Evolutionary conservation across 2,888 invertebrate species (phyloP), one percentile per base, ranked within the genome.

Genomic region (Caenorhabditis panamensis): DNA sequence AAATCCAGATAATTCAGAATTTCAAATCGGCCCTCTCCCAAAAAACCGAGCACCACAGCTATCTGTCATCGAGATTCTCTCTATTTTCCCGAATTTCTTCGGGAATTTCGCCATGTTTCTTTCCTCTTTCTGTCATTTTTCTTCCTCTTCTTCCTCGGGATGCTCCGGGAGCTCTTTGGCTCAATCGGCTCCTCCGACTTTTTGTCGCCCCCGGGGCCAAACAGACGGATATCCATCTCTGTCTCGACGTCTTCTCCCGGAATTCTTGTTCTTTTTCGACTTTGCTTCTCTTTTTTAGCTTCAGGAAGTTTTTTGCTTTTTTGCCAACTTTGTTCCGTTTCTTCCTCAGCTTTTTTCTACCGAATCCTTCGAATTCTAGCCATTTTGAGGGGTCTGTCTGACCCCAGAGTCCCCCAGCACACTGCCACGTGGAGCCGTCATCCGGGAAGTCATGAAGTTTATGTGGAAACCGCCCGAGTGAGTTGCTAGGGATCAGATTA

Each of bases 391-490:
- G n/a, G n/a, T n/a, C n/a, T n/a, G n/a, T n/a, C n/a, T n/a, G n/a
- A n/a, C n/a, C n/a, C n/a, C n/a, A 9, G n/a, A 5, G 37, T 53
- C 22, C 56, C 20, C 13, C 31, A 37, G 22, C 76, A 76, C 67
- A 76, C 76, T 76, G 76, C 76, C 76, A 67, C 76, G 76, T 36
- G 76, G 76, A 68, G 76, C 67, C 22, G 76, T 76, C 13, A 68
- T 76, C 24, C 54, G 68, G 63, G 71, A 80, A 73, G 80, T 80
- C 9, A 80, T 80, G 80, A 80, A 80, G 58, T 80, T 80, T 47
- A 80, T 80, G 80, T 80, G 80, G 80, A 80, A 80, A 62, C 80
- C 80, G 54, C 80, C 80, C 47, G 80, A 80, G 80, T 80, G 26
- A 80, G 80, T 80, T 53, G 13, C 31, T 41, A 11, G 41, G 41